Base-by-base conservation (phyloP, 2,888 invertebrate genomes). In the Lymantria dispar region DNA sequence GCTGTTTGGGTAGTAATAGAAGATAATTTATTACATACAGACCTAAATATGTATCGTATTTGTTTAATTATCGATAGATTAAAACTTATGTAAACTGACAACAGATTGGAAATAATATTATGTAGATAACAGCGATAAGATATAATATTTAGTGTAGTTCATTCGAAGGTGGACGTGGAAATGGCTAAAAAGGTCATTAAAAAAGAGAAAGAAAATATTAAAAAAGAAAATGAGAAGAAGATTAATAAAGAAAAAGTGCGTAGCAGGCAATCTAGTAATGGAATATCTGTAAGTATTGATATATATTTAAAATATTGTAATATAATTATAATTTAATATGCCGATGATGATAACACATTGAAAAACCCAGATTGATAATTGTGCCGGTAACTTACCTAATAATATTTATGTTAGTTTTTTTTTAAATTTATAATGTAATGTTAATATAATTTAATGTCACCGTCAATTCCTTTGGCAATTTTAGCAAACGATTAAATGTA, bases 121-220 rank as follows among this genome's bases (percentile, higher is more conserved):
- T 30, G 33, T 22, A 31, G 49, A 64, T 68, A 65, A 44, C 9
- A 8, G 8, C 7, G 62, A 65, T 66, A 56, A 57, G 48, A 42
- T 9, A 13, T 29, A 36, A 0, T 47, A 38, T 52, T 57, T 52
- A 62, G 66, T 68, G 12, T 22, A 3, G 10, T 13, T 41, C 43
- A 3, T 10, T 14, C 30, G 1, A 14, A 36, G 8, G 50, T 12
- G 12, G 9, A 40, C 45, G 43, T 12, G 14, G 12, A 54, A 50
- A 66, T 66, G 66, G 55, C 45, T 45, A 65, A 54, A 15, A 67
- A 68, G 43, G 45, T 43, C 0, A 65, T 54, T 40, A 62, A 48
- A 11, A 66, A 56, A 49, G 66, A 54, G 0, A 43, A 13, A 22
- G 43, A 56, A 36, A 37, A 8, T 7, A 47, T 15, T 40, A 14